A percentile compares a stretch with the other conserved stretches of the same genome.
Conservation (phyloP, 2,888 invertebrate genomes). For the Leptura quadrifasciata region DNA sequence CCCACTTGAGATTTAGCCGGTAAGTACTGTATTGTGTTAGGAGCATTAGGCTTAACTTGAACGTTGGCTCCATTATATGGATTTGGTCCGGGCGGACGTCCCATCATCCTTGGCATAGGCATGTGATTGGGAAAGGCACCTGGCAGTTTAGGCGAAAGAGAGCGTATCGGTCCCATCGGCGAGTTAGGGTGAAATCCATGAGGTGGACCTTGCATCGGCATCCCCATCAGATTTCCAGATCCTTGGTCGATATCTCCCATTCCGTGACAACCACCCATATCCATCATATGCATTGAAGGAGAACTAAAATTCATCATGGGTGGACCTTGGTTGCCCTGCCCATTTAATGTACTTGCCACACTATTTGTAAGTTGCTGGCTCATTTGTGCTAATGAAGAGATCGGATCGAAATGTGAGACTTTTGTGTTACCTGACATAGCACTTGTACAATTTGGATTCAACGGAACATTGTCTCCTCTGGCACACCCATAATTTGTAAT, state of each 20-base stretch:
- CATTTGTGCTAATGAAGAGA: constrained; percentile 95
- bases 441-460: constrained; percentile 80
- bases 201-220: constrained; percentile 72
- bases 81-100: constrained; percentile 78
- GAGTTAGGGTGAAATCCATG: constrained; percentile 72
- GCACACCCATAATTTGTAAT: constrained; percentile 73
- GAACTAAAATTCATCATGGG: constrained; percentile 77
- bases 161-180: constrained; percentile 71
- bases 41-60: constrained; percentile 96
- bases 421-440: constrained; percentile 77
- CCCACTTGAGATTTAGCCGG: constrained; percentile 94
- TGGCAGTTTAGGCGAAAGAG: constrained; percentile 82
- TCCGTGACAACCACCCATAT: constrained; percentile 71
- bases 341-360: constrained; percentile 78
- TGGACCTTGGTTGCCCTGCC: constrained; percentile 74
- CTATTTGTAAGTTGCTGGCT: constrained; percentile 92
- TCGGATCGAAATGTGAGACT: constrained; percentile 90
- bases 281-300: constrained; percentile 74
- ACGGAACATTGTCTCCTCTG: constrained; percentile 79
- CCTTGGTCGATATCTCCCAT: constrained; percentile 71
- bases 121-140: constrained; percentile 75
- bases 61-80: constrained; percentile 87
- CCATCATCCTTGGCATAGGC: constrained; percentile 78
- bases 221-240: constrained; percentile 68
- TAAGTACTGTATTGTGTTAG: constrained; percentile 98